phyloP scores from a whole-genome alignment of 2,888 invertebrate genomes.

The Microdon myrmicae region DNA sequence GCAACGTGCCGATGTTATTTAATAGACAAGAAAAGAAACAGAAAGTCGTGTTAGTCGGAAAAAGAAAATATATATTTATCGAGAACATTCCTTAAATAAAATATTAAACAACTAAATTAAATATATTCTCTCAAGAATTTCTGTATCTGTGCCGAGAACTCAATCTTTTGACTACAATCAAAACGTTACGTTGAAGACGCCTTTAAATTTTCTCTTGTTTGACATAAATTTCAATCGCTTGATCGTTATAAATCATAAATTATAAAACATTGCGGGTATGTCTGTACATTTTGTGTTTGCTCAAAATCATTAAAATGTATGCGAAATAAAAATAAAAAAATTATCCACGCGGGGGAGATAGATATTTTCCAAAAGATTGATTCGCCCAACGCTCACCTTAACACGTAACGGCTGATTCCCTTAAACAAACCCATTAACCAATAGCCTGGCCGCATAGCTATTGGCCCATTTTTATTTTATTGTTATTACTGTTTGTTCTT shows the following conservation, averaged over 20 bases:
- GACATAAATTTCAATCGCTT: conserved; percentile 41
- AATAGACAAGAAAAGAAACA: conserved; percentile 12
- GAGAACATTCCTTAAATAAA: conserved; percentile 1
- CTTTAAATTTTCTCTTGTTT: conserved; percentile 24
- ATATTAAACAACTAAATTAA: conserved; percentile 1
- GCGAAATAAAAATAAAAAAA: too few species aligned
- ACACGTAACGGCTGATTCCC: too few species aligned
- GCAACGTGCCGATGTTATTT: conserved; percentile 15
- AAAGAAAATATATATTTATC: conserved; percentile 15
- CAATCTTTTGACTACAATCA: conserved; percentile 9
- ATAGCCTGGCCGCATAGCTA: too few species aligned
- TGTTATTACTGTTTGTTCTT: too few species aligned
- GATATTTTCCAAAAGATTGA: too few species aligned
- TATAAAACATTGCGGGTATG: conserved; percentile 22
- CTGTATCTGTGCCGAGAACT: neutral
- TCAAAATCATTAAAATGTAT: conserved; percentile 39
- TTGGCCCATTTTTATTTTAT: too few species aligned
- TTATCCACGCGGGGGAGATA: too few species aligned
- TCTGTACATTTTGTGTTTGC: conserved; percentile 13
- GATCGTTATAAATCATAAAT: conserved; percentile 36
- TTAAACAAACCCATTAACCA: too few species aligned
- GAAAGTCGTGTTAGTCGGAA: conserved; percentile 24
- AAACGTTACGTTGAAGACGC: conserved; percentile 2
- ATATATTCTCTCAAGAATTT: neutral
- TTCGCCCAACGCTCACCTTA: too few species aligned